Evolutionary conservation across 2,797 vertebrate species (phyloP), one percentile per base, ranked within the genome.

Genomic region (Antrozous pallidus): DNA sequence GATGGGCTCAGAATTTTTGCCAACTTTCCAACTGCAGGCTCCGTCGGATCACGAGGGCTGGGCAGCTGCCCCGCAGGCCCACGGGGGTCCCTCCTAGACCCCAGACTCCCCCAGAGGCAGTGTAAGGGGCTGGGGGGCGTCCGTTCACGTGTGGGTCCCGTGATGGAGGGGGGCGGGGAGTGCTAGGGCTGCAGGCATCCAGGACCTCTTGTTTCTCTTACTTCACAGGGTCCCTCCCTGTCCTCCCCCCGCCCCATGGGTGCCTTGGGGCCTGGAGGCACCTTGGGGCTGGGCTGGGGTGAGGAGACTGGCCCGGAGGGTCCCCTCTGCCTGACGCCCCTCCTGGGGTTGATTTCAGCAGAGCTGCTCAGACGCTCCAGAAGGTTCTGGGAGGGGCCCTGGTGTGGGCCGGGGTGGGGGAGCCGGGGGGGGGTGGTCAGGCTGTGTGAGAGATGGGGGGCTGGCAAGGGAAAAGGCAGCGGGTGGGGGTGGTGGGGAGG

Each of bases 101-200:
- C 6, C 20, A 8, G 73, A 22, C n/a, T 45, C 20, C 4, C 28
- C 12, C 42, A 4, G 22, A 33, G 18, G 36, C 80, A 6, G 45
- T 20, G 3, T 22, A 8, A 0, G 2, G 22, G 22, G 31, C 51
- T 26, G 0, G 1, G 51, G 42, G 24, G 51, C 17, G 3, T 1
- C 5, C 9, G 31, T 0, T 4, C 58, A 0, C 1, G 18, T 4
- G 83, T 26, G 69, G 20, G 42, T 18, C 13, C 65, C 65, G 0
- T 0, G 63, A 31, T 69, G 42, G 33, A 13, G 63, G 36, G 58
- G 18, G 47, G 18, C 13, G 9, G 38, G 6, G 18, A n/a, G n/a
- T n/a, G 4, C 11, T 11, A 1, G 11, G 0, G n/a, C 47, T 20
- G 45, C 49, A 28, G 83, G 28, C 38, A 13, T 36, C 17, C 7